These are phyloP conservation scores for Asbolus verrucosus DNA, from an alignment of 1,140 invertebrate species.

Conservation along the genomic window DNA sequence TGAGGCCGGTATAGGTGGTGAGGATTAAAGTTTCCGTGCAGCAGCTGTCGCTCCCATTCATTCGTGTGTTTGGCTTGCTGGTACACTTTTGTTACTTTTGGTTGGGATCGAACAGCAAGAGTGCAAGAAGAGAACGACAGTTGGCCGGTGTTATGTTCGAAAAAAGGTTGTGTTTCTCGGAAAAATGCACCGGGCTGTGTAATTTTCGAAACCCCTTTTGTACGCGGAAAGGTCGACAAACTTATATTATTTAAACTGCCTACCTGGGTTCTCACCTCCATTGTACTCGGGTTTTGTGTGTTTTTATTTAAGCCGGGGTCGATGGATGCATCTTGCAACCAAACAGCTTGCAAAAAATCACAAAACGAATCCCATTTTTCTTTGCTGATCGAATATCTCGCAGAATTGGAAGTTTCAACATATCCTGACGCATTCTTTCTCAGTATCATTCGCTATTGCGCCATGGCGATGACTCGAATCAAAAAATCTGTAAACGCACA, in stretches of 20 bases:
- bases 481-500: too few species aligned
- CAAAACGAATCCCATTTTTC: neutral
- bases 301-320: slow-evolving; percentile 24
- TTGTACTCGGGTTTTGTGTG: slow-evolving; percentile 30
- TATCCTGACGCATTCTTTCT: too few species aligned
- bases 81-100: slow-evolving; percentile 38
- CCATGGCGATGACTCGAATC: too few species aligned
- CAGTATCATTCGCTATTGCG: too few species aligned
- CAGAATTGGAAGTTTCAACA: too few species aligned
- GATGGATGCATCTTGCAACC: slow-evolving; percentile 21
- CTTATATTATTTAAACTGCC: slow-evolving; percentile 34
- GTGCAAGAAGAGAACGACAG: slow-evolving; percentile 34
- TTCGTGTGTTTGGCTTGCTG: slow-evolving; percentile 22
- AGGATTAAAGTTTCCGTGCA: slow-evolving; percentile 32
- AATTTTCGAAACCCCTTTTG: slow-evolving; percentile 39
- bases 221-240: slow-evolving; percentile 27
- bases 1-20: slow-evolving; percentile 19
- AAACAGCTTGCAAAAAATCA: slow-evolving; percentile 6
- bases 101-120: slow-evolving; percentile 1
- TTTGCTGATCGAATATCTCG: too few species aligned
- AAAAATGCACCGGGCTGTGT: slow-evolving; percentile 27
- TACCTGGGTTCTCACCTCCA: slow-evolving; percentile 35
- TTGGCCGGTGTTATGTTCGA: slow-evolving; percentile 24
- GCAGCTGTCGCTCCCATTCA: slow-evolving; percentile 21
- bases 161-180: slow-evolving; percentile 34